phyloP scores from a whole-genome alignment of 2,113 vertebrate genomes.

The Turnix velox region DNA sequence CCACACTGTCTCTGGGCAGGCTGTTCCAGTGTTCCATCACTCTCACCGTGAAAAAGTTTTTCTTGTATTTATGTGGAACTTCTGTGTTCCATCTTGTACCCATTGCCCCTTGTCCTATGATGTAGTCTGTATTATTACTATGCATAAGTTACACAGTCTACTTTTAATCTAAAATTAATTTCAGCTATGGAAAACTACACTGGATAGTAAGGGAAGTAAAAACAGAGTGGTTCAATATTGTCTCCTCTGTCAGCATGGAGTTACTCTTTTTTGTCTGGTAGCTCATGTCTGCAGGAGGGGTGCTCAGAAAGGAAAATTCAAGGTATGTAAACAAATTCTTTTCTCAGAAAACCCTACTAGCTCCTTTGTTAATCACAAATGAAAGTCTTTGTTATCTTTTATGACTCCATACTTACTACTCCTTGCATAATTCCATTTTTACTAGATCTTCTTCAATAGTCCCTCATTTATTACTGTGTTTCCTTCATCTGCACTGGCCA shows the following conservation, averaged over 20 bases:
- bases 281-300: background rate
- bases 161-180: background rate
- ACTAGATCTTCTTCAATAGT: background rate
- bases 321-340: background rate
- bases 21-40: too few relatives aligned
- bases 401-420: too few relatives aligned
- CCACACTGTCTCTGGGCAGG: too few relatives aligned
- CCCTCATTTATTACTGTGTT: background rate
- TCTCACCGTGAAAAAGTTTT: too few relatives aligned
- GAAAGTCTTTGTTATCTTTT: background rate
- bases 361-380: background rate
- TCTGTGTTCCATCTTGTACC: too few relatives aligned
- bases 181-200: background rate
- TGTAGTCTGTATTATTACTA: background rate
- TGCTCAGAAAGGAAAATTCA: background rate
- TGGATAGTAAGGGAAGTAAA: background rate
- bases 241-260: background rate
- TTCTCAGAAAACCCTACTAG: background rate
- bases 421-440: background rate
- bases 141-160: background rate
- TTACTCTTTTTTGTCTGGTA: background rate
- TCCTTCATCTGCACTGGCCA: background rate
- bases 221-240: background rate
- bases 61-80: too few relatives aligned
- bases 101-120: too few relatives aligned